phyloP scores from a whole-genome alignment of 2,888 invertebrate species.

The Lacanobia oleracea region DNA sequence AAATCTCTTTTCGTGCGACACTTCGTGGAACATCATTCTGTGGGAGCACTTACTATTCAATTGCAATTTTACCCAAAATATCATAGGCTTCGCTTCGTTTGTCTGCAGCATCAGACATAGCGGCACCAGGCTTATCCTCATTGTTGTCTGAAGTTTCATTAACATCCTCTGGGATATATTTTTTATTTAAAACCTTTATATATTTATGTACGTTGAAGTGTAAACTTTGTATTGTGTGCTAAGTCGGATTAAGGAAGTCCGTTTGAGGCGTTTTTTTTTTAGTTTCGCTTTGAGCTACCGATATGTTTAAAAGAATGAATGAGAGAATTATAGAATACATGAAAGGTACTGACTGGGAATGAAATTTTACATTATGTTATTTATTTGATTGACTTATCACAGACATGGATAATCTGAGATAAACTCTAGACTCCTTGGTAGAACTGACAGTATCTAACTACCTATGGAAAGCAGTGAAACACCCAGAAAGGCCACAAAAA shows the following conservation, averaged over 20 bases:
- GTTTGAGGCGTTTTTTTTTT: conserved; percentile 56
- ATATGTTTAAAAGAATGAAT: conserved; percentile 28
- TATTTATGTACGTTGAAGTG: conserved; percentile 79
- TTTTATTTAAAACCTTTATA: conserved; percentile 64
- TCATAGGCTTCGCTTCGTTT: conserved; percentile 60
- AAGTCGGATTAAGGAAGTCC: conserved; percentile 77
- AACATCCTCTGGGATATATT: conserved; percentile 72
- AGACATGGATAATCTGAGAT: not conserved
- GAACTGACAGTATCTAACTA: not conserved
- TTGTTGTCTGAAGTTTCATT: conserved; percentile 80
- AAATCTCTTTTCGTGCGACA: conserved; percentile 66
- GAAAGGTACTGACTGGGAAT: not conserved
- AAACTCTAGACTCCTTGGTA: no score
- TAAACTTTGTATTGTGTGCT: conserved; percentile 81
- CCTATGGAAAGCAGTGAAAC: not conserved
- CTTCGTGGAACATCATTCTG: conserved; percentile 62
- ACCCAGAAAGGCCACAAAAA: not conserved
- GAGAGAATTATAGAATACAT: not conserved
- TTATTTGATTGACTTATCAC: not conserved
- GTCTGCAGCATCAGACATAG: conserved; percentile 74
- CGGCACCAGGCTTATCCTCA: conserved; percentile 81
- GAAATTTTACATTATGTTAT: not conserved
- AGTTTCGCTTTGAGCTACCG: conserved; percentile 70
- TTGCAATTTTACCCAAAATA: conserved; percentile 51
- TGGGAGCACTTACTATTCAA: conserved; percentile 37